Conservation (phyloP, 1,140 invertebrate species). For the Adelges cooleyi region DNA sequence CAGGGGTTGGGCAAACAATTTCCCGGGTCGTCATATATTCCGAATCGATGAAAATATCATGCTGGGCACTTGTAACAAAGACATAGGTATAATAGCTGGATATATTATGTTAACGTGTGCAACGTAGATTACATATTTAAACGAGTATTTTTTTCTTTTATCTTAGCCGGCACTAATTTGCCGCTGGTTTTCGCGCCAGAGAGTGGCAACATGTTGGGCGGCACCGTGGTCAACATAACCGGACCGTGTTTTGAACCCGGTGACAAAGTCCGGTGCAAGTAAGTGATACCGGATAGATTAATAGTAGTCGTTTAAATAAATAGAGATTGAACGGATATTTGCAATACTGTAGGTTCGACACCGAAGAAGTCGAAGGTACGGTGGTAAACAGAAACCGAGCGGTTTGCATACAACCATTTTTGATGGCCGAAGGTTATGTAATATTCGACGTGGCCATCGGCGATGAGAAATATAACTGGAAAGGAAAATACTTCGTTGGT, state of each 20-base stretch:
- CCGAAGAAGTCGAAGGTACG: conserved; percentile 56
- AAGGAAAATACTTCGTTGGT: conserved; percentile 84
- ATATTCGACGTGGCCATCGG: conserved; percentile 76
- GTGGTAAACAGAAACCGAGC: conserved; percentile 69
- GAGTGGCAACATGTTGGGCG: conserved; percentile 89
- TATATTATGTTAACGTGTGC: not conserved
- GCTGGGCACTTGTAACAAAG: conserved; percentile 80
- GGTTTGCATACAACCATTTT: conserved; percentile 74
- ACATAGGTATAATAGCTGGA: conserved; percentile 53
- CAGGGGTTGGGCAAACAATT: conserved; percentile 74
- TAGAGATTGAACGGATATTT: not conserved
- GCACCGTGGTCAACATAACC: conserved; percentile 87
- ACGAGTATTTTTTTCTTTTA: not conserved
- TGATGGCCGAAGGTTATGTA: conserved; percentile 84
- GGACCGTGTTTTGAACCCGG: conserved; percentile 74
- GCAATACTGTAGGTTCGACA: conserved; percentile 50
- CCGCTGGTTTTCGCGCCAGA: conserved; percentile 80
- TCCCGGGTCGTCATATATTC: conserved; percentile 84
- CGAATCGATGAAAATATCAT: conserved; percentile 89
- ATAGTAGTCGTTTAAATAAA: not conserved
- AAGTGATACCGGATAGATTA: not conserved
- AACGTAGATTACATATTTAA: not conserved
- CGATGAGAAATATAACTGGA: conserved; percentile 75
- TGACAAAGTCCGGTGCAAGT: conserved; percentile 60
- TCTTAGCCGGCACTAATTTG: conserved; percentile 61